phyloP scores from a whole-genome alignment of 2,888 invertebrate genomes.

The Dolomedes plantarius region DNA sequence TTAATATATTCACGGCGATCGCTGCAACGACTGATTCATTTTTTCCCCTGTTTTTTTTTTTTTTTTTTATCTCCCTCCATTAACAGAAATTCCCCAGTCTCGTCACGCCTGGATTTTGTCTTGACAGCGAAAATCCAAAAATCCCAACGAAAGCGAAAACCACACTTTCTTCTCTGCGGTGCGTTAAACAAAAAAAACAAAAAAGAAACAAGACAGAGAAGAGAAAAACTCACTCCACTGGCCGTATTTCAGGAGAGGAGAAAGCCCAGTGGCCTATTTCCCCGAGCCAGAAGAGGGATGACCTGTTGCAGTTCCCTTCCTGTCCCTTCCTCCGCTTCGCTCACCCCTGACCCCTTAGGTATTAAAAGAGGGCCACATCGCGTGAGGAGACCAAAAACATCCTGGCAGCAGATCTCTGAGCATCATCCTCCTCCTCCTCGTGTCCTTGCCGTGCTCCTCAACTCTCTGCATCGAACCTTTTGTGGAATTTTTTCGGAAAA shows the following conservation, averaged over 20 bases:
- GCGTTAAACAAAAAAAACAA: no score
- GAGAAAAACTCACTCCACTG: slow-evolving; percentile 12
- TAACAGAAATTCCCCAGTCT: slow-evolving; percentile 20
- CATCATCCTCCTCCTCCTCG: slow-evolving; percentile 33
- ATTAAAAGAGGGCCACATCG: slow-evolving; percentile 62
- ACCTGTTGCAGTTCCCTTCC: slow-evolving; percentile 56
- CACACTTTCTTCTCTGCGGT: slow-evolving; percentile 5
- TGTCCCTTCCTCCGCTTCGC: slow-evolving; percentile 45
- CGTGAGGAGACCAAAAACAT: slow-evolving; percentile 45
- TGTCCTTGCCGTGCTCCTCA: neutral
- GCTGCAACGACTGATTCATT: neutral
- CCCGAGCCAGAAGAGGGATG: slow-evolving; percentile 64
- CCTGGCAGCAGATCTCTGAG: slow-evolving; percentile 8
- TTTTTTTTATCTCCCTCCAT: no score
- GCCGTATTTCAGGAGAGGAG: slow-evolving; percentile 49
- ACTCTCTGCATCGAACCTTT: neutral
- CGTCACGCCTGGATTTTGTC: slow-evolving; percentile 46
- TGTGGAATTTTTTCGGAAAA: neutral
- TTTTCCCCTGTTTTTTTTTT: neutral
- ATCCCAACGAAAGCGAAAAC: slow-evolving; percentile 44
- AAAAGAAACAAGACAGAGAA: slow-evolving; percentile 13
- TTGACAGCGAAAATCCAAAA: neutral
- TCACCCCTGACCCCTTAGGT: slow-evolving; percentile 68
- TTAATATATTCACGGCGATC: neutral
- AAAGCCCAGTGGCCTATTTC: slow-evolving; percentile 64